A percentile compares a stretch with the other conserved stretches of the same genome.
Conservation (phyloP, 2,113 vertebrate genomes). For the Poicephalus meyeri region DNA sequence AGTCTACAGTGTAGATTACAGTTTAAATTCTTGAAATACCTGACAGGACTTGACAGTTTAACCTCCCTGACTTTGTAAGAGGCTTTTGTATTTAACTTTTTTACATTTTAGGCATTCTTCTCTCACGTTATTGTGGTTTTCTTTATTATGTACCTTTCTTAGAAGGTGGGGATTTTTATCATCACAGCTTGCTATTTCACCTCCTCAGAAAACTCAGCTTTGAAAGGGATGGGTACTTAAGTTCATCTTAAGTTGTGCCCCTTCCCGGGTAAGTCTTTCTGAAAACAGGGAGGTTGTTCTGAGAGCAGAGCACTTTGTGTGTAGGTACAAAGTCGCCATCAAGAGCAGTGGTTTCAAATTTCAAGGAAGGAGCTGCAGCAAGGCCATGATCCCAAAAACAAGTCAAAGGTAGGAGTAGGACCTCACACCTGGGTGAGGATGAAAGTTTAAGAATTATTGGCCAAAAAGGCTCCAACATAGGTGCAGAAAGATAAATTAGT, state of each 20-base stretch:
- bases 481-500: slow-evolving; percentile 19
- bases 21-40: not conserved
- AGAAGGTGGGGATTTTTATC: not conserved
- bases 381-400: not conserved
- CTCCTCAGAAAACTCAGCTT: not conserved
- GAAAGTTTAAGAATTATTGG: not conserved
- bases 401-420: not conserved
- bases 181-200: not conserved
- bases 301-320: not conserved
- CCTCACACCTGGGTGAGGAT: not conserved
- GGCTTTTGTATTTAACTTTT: not conserved
- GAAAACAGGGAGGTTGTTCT: not conserved
- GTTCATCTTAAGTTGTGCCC: not conserved
- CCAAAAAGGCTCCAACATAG: not conserved
- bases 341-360: not conserved
- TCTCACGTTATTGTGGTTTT: not conserved
- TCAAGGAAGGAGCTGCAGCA: not conserved
- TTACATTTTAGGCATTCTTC: not conserved
- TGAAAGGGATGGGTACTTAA: not conserved
- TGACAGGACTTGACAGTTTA: not conserved
- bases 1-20: not conserved
- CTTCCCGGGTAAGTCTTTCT: not conserved
- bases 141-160: not conserved
- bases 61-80: not conserved
- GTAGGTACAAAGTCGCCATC: not conserved